Base-by-base conservation (phyloP, 2,797 vertebrate species). In the Sebastes variabilis region DNA sequence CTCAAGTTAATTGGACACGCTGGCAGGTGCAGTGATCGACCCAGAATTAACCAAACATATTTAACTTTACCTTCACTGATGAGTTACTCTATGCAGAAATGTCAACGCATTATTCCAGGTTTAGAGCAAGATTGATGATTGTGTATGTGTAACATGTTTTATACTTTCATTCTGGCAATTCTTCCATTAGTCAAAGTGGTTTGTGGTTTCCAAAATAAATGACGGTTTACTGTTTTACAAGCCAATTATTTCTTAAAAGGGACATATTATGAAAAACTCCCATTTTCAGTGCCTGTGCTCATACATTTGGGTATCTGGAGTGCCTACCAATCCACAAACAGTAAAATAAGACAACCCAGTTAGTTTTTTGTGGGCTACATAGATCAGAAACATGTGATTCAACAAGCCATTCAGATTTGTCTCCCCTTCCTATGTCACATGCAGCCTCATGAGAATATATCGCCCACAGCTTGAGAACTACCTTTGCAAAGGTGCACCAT, bases 121-220 rank as follows among this genome's bases (percentile, higher is more conserved):
- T 64, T 62, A 66, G 14, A 77, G 66, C 8, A 59, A 67, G 14
- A 68, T 30, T 14, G 29, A 78, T 75, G 82, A 84, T 83, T 82
- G 80, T 84, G 66, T 61, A 8, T 34, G 4, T 74, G 1, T 22
- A 9, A 61, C 58, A 64, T 79, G 16, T 58, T 69, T 62, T 49
- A 11, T 25, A 12, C 70, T 11, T 69, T 29, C 32, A 32, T 8
- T 68, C 7, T 70, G 2, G 2, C 20, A n/a, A 16, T 29, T 52
- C 24, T 55, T 5, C 7, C 24, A n/a, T 30, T 55, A 14, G 52
- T 55, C 20, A 18, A 36, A 76, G 10, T 7, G 14, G 36, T 46
- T 22, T 54, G 6, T n/a, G 36, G 27, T n/a, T 24, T 65, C 5
- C 27, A 62, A 67, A 59, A 55, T 49, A 61, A 42, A 20, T 20